Conservation (phyloP, 2,888 invertebrate species). For the Automeris io region DNA sequence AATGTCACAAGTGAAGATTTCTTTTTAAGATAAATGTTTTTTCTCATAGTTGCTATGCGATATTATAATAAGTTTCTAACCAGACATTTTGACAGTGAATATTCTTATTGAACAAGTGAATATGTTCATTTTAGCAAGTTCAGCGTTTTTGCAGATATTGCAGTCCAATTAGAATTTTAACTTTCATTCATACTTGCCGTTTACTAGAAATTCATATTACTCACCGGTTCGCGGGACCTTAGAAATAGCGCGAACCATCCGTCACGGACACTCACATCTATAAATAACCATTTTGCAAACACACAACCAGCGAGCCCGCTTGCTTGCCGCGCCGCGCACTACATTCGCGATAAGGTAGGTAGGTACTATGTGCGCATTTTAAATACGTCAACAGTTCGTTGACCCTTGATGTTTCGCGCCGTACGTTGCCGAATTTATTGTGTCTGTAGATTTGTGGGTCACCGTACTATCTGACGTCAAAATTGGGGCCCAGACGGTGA, state of each 20-base stretch:
- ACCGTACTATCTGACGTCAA: slow-evolving; percentile 67
- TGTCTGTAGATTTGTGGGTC: slow-evolving; percentile 77
- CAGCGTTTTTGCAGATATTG: not conserved
- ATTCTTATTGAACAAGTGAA: not conserved
- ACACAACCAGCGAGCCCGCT: slow-evolving; percentile 52
- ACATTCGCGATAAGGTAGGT: slow-evolving; percentile 63
- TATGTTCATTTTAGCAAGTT: not conserved
- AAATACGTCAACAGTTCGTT: slow-evolving; percentile 74
- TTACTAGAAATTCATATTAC: slow-evolving; percentile 22
- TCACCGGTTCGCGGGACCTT: slow-evolving; percentile 43
- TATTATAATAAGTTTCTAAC: not conserved
- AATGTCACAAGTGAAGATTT: not conserved
- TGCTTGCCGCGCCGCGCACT: slow-evolving; percentile 57
- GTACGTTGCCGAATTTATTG: slow-evolving; percentile 71
- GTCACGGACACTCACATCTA: slow-evolving; percentile 61
- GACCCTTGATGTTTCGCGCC: slow-evolving; percentile 64
- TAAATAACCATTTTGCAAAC: slow-evolving; percentile 70
- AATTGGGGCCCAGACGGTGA: slow-evolving; percentile 64
- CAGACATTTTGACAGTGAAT: not conserved
- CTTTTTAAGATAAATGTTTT: not conserved
- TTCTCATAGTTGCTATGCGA: not conserved
- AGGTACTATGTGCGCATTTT: slow-evolving; percentile 65
- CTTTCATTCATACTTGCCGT: slow-evolving; percentile 17
- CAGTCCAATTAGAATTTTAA: slow-evolving; percentile 8
- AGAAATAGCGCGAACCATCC: slow-evolving; percentile 58